Evolutionary conservation across 37 sponge, comb jelly and placozoan species (phyloP).

Genomic region (Agelas oroides): DNA sequence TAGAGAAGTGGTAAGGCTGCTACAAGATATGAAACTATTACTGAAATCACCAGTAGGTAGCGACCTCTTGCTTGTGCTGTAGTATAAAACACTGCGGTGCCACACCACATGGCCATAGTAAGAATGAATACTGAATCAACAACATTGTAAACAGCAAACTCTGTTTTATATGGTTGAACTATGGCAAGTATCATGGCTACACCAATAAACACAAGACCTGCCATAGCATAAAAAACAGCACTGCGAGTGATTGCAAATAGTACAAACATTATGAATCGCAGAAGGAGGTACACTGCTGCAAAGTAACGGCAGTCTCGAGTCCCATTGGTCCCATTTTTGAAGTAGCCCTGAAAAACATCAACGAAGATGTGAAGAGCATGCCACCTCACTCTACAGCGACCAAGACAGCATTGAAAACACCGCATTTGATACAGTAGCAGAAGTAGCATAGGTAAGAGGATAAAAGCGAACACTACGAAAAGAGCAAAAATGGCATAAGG

Average conservation of each 20-base stretch:
- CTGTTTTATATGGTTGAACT: neutral
- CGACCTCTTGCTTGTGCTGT: neutral
- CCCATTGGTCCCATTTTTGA: conserved; percentile 34
- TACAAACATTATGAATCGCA: conserved; percentile 29
- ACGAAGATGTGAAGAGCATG: conserved; percentile 3
- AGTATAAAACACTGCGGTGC: neutral
- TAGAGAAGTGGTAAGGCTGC: conserved; percentile 1
- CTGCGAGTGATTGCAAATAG: conserved; percentile 18
- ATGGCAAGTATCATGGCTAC: neutral
- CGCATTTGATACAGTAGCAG: conserved; percentile 5
- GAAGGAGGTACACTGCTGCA: conserved; percentile 45
- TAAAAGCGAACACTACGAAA: conserved; percentile 17
- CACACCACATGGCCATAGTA: neutral
- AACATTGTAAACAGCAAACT: neutral
- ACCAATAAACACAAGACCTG: neutral
- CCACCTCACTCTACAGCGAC: neutral
- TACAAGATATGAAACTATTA: neutral
- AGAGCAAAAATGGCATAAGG: conserved; percentile 26
- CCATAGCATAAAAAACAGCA: neutral
- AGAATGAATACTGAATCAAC: neutral
- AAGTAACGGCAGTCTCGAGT: conserved; percentile 62
- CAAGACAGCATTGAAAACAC: conserved; percentile 7
- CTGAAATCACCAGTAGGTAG: neutral
- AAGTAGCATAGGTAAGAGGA: conserved; percentile 19
- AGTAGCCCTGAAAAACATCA: conserved; percentile 25